Percentiles rank a stretch among this genome's conserved stretches.
Conservation (phyloP, 2,888 invertebrate genomes). For the Torymus aiolomorphi region DNA sequence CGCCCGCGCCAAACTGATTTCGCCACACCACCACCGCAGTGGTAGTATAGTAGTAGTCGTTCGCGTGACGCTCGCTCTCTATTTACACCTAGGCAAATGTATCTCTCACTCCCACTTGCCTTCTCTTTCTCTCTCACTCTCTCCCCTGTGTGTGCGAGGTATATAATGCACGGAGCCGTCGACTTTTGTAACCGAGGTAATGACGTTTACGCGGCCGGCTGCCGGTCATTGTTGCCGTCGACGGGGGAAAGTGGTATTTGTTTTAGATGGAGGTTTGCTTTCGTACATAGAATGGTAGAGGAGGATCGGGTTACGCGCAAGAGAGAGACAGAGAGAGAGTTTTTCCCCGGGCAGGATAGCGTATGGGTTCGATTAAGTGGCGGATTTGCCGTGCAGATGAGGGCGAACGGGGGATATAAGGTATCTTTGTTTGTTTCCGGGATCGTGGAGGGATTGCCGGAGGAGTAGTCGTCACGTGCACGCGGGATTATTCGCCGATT, state of each 20-base stretch:
- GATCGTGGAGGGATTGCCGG: too few relatives aligned
- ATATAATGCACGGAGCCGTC: not conserved
- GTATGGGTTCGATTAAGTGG: conserved; percentile 2
- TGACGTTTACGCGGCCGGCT: conserved; percentile 16
- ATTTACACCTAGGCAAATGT: conserved; percentile 53
- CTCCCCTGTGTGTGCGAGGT: not conserved
- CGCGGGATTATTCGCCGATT: too few relatives aligned
- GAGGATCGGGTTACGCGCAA: not conserved
- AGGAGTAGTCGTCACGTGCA: too few relatives aligned
- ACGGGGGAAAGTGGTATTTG: conserved; percentile 26
- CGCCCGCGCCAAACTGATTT: conserved; percentile 64
- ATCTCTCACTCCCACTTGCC: conserved; percentile 14
- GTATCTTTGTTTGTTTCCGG: not conserved
- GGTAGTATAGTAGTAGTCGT: too few relatives aligned
- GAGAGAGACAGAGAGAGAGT: not conserved
- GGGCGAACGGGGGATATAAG: not conserved
- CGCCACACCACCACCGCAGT: conserved; percentile 56
- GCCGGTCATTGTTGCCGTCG: conserved; percentile 27
- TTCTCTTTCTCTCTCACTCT: not conserved
- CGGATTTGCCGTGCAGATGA: conserved; percentile 11
- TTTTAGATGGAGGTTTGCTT: conserved; percentile 24
- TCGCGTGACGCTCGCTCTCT: conserved; percentile 9
- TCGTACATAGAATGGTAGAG: not conserved
- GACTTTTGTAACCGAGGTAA: conserved; percentile 46
- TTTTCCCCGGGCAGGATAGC: not conserved